Conservation (phyloP, 2,113 vertebrate genomes). For the Sylvilagus bachmani region DNA sequence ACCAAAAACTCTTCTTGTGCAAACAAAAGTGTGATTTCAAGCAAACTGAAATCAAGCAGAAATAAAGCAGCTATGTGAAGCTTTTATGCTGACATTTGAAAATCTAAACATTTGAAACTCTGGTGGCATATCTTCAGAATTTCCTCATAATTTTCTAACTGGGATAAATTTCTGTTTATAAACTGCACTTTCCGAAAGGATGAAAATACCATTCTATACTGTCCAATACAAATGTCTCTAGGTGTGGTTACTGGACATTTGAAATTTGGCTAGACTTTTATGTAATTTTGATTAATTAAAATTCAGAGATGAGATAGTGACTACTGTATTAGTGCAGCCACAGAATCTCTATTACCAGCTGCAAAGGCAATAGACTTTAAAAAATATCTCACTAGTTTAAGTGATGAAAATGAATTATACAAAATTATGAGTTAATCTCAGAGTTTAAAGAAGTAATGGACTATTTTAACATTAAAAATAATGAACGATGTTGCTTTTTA, state of each 20-base stretch:
- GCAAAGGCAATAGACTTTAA: background rate
- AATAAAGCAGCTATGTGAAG: conserved; percentile 74
- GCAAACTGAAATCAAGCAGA: conserved; percentile 82
- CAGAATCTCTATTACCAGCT: background rate
- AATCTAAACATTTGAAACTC: conserved; percentile 77
- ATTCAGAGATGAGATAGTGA: background rate
- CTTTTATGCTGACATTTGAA: conserved; percentile 80
- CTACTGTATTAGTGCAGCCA: rapidly evolving
- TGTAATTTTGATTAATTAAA: conserved; percentile 1
- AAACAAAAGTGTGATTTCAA: conserved; percentile 75
- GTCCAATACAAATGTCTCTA: background rate
- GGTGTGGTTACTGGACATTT: background rate
- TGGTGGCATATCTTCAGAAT: conserved; percentile 75
- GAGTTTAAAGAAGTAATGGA: conserved; percentile 4
- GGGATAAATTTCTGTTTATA: background rate
- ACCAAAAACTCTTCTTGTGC: conserved; percentile 42
- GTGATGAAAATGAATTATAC: background rate
- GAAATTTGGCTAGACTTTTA: background rate
- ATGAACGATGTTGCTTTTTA: background rate
- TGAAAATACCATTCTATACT: background rate
- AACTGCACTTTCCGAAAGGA: background rate
- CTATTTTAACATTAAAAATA: conserved; percentile 40
- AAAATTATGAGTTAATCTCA: conserved; percentile 48
- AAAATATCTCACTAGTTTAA: background rate
- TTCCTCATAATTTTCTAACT: conserved; percentile 57